Evolutionary conservation across 2,113 vertebrate genomes (phyloP).

Genomic region (Heterotilapia buettikoferi): DNA sequence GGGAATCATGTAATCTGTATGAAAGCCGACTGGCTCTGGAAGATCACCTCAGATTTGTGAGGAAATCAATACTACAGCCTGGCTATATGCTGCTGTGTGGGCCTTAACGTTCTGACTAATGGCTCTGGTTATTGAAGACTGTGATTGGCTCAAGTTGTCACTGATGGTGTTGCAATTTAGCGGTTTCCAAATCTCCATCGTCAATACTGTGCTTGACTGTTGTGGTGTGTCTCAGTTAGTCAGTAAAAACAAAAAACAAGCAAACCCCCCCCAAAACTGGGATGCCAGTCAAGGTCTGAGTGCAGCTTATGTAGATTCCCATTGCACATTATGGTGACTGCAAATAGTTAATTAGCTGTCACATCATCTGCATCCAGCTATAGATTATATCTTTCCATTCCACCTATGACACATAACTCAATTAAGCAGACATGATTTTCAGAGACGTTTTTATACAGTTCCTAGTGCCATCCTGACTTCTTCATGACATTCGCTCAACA

Average conservation of each 20-base stretch:
- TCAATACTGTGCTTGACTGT: constrained; percentile 1
- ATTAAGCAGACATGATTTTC: not conserved
- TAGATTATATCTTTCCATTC: not conserved
- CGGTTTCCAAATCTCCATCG: constrained; percentile 6
- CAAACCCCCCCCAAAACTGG: not conserved
- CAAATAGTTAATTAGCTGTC: not conserved
- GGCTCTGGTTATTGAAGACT: constrained; percentile 33
- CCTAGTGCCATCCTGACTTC: not conserved
- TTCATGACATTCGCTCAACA: not conserved
- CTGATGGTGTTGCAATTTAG: constrained; percentile 23
- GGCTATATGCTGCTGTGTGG: constrained; percentile 31
- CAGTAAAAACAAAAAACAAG: not conserved
- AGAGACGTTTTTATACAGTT: not conserved
- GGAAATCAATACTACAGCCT: constrained; percentile 58
- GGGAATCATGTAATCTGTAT: constrained; percentile 52
- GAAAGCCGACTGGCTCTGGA: constrained; percentile 38
- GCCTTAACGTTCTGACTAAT: constrained; percentile 42
- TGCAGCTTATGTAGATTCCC: not conserved
- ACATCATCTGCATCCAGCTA: not conserved
- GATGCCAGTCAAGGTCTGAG: not conserved
- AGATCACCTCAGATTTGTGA: constrained; percentile 60
- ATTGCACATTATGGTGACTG: not conserved
- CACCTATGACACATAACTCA: not conserved
- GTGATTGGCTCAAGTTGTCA: constrained; percentile 40
- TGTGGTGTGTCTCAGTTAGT: not conserved